Evolutionary conservation across 2,888 invertebrate genomes (phyloP), one percentile per base, ranked within the genome.

Genomic region (Melanchra persicariae): DNA sequence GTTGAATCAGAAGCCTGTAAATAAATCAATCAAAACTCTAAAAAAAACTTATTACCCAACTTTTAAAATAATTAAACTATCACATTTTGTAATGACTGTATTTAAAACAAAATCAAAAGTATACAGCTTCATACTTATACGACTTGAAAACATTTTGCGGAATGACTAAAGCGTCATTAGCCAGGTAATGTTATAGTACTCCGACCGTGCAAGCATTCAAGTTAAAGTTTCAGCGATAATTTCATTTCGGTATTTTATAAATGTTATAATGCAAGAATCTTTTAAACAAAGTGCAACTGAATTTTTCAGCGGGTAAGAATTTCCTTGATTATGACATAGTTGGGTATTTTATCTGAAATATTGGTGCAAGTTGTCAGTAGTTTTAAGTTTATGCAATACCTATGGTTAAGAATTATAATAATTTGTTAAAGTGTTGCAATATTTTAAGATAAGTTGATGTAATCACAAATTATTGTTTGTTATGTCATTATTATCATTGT

Each of bases 131-230:
- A 43, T 40, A 71, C 45, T 71, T 67, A 68, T 45, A 61, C 49
- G 60, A 51, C 34, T 52, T 2, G n/a, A 26, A 63, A 60, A 57
- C 58, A 72, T 72, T 82, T 62, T 9, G 45, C 17, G 22, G 17
- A 71, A 81, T 81, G 24, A 67, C 60, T 67, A 19, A 51, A 61
- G 8, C 47, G 40, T 51, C 40, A 52, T 73, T 77, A 73, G 12
- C 43, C 19, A 9, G 19, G 22, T 40, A 51, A 57, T 58, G 43
- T 55, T 30, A 4, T 2, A 51, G 37, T 43, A 37, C 34, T 49
- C 45, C 30, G 52, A 43, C 63, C 52, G 60, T 69, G 34, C 58
- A 71, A 59, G 47, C 47, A 65, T 84, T 77, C 40, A 30, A 62
- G 51, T 59, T n/a, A 62, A 76, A 73, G 45, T 74, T 65, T 15